phyloP scores from a whole-genome alignment of 2,888 invertebrate species.

The Conchocele bisecta region DNA sequence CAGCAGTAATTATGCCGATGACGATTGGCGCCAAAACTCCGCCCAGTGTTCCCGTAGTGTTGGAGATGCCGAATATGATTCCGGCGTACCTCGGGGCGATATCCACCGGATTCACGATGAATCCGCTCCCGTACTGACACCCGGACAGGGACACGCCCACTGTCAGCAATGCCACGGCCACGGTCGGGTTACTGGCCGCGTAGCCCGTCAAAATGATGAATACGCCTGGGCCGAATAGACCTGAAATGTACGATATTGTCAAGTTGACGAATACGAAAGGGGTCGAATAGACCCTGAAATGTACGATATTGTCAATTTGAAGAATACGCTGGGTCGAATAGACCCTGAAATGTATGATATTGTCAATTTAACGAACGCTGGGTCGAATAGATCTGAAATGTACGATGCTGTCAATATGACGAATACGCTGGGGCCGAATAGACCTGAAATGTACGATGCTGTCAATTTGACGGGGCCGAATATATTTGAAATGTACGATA shows the following conservation, averaged over 20 bases:
- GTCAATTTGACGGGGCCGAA: too few relatives aligned
- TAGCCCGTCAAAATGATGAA: slow-evolving; percentile 70
- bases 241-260: slow-evolving; percentile 51
- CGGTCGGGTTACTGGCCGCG: slow-evolving; percentile 60
- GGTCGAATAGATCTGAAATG: too few relatives aligned
- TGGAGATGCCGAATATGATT: slow-evolving; percentile 76
- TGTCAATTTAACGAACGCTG: too few relatives aligned
- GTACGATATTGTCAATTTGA: too few relatives aligned
- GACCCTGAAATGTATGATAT: too few relatives aligned
- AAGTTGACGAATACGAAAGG: too few relatives aligned
- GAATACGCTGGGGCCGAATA: slow-evolving; percentile 65
- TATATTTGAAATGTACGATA: too few relatives aligned
- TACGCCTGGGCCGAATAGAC: slow-evolving; percentile 65
- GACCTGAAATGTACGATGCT: slow-evolving; percentile 56
- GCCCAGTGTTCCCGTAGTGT: slow-evolving; percentile 73
- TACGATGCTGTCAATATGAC: slow-evolving; percentile 68
- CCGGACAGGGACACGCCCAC: slow-evolving; percentile 72
- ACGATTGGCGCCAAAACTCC: slow-evolving; percentile 77
- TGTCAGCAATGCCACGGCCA: slow-evolving; percentile 69
- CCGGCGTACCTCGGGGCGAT: slow-evolving; percentile 79
- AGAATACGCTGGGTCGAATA: too few relatives aligned
- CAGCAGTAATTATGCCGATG: slow-evolving; percentile 71
- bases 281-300: too few relatives aligned
- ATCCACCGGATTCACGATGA: slow-evolving; percentile 77
- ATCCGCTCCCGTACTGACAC: slow-evolving; percentile 72